phyloP scores from a whole-genome alignment of 53 echinoderm and acorn worm species.

The Luidia sarsii region DNA sequence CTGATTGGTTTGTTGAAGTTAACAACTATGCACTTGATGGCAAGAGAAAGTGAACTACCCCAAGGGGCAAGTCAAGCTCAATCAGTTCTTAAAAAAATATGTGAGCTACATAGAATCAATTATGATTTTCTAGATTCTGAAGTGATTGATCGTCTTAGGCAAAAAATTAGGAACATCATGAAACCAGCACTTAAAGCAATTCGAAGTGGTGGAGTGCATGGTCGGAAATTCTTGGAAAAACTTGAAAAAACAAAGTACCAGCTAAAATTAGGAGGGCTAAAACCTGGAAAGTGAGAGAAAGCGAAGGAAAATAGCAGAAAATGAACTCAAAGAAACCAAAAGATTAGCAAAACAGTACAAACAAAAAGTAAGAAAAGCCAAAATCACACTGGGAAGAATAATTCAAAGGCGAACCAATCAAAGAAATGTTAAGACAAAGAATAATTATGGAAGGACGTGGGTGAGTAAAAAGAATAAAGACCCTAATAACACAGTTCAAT shows the following conservation, averaged over 20 bases:
- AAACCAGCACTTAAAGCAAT: slow-evolving; percentile 2
- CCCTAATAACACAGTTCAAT: too few species aligned
- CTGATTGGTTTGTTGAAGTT: slow-evolving; percentile 1
- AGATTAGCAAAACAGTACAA: slow-evolving; percentile 6
- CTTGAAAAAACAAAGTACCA: slow-evolving; percentile 13
- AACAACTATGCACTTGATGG: slow-evolving; percentile 32
- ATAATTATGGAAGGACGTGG: too few species aligned
- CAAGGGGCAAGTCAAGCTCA: slow-evolving; percentile 3
- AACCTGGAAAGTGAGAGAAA: slow-evolving; percentile 58
- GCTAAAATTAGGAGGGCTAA: slow-evolving; percentile 47
- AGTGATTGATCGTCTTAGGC: not conserved
- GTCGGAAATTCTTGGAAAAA: slow-evolving; percentile 3
- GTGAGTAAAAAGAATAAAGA: too few species aligned
- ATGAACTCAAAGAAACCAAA: slow-evolving; percentile 17
- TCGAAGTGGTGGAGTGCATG: slow-evolving; percentile 13
- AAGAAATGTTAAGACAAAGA: too few species aligned
- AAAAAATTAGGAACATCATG: slow-evolving; percentile 11
- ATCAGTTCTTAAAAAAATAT: slow-evolving; percentile 4
- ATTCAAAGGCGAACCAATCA: slow-evolving; percentile 13
- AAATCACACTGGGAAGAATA: slow-evolving; percentile 28
- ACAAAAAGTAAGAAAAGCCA: slow-evolving; percentile 10
- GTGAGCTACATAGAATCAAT: slow-evolving; percentile 6
- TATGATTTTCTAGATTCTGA: slow-evolving; percentile 21
- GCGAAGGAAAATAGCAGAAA: slow-evolving; percentile 25
- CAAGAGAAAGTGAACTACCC: not conserved